Evolutionary conservation across 2,888 invertebrate genomes (phyloP), one percentile per base, ranked within the genome.

Genomic region (Lucinisca nassula): DNA sequence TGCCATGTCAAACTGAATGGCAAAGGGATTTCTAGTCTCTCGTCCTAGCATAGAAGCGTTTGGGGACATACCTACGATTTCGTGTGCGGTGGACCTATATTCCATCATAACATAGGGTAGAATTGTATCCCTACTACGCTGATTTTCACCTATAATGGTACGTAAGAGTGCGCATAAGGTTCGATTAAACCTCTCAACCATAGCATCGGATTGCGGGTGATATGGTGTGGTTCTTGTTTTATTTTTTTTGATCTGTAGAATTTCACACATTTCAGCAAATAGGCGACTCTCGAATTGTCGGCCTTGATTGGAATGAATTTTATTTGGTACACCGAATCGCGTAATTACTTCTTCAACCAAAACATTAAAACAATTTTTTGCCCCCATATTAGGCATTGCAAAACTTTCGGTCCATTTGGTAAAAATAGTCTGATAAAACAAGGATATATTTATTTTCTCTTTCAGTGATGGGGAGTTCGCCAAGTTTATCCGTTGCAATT

Each of bases 111-210:
- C 73, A 17, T 85, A 84, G 1, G 79, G 89, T 0, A 89, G 74
- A 27, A 79, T 79, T 6, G 24, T 55, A 37, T 90, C 89, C 89
- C 81, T 87, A 17, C 78, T 21, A 4, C 61, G 73, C 58, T 90
- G 84, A 0, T 85, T 30, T 24, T 27, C 27, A 67, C 84, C 27
- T 35, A 77, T 78, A 14, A 75, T 73, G 27, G 80, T 67, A 10
- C 58, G 75, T 10, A 85, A n/a, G 84, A 85, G 84, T 1, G 55
- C n/a, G 0, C 37, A 32, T 21, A 90, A 79, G 0, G 88, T 90
- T 12, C 86, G 73, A 37, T 90, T 90, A 38, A 88, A 90, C 1
- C 89, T n/a, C n/a, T n/a, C n/a, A n/a, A n/a, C n/a, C n/a, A n/a
- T n/a, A n/a, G n/a, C n/a, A n/a, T n/a, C n/a, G n/a, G n/a, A n/a